Percentiles rank a stretch among this genome's conserved stretches.
phyloP scores from a whole-genome alignment of 2,888 invertebrate genomes.

The Tetropium fuscum region DNA sequence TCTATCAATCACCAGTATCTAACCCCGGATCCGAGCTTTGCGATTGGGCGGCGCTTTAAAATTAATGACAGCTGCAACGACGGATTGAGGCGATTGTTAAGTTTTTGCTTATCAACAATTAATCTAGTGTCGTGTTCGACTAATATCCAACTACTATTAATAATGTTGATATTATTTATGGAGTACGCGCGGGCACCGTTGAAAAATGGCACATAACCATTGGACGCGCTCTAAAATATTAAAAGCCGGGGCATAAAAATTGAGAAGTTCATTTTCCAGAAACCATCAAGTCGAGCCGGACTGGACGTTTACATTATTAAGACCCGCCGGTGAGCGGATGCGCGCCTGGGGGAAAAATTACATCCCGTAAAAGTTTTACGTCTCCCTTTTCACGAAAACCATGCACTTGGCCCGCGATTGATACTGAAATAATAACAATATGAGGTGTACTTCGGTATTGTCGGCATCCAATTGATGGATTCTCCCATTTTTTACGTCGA shows the following conservation, averaged over 20 bases:
- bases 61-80: conserved; percentile 23
- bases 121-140: conserved; percentile 33
- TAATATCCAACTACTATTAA: conserved; percentile 35
- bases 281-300: conserved; percentile 57
- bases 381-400: conserved; percentile 51
- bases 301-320: conserved; percentile 62
- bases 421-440: conserved; percentile 54
- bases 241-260: conserved; percentile 56
- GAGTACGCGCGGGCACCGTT: neutral
- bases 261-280: conserved; percentile 61
- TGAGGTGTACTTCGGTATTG: neutral
- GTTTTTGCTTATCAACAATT: conserved; percentile 37
- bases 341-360: conserved; percentile 60
- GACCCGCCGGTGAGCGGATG: conserved; percentile 48
- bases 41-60: conserved; percentile 17
- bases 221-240: conserved; percentile 38
- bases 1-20: no score
- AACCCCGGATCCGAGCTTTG: conserved; percentile 11
- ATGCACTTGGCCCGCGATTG: conserved; percentile 53
- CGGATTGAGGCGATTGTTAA: conserved; percentile 25
- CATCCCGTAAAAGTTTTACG: conserved; percentile 61
- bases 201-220: conserved; percentile 18
- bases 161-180: conserved; percentile 33
- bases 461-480: no score
- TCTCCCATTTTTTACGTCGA: no score